Base-by-base conservation (phyloP, 2,888 invertebrate genomes). In the Thera britannica region DNA sequence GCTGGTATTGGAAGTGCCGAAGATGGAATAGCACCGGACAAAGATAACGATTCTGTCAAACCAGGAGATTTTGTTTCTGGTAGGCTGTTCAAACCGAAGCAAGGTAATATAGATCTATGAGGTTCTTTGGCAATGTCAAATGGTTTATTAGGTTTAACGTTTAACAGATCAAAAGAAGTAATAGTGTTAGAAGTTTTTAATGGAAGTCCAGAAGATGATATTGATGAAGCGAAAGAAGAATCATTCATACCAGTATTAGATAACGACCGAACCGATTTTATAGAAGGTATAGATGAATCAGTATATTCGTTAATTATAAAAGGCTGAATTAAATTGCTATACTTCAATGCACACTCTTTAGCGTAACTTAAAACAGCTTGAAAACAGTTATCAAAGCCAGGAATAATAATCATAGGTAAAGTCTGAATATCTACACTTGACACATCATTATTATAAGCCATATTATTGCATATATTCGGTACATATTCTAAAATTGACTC, bases 141-240 rank as follows among this genome's bases (percentile, higher is more conserved):
- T 60, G 48, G n/a, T 2, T 11, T 6, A 2, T 44, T 23, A 36
- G 35, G 9, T 57, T 58, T 59, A 8, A 65, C 55, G 7, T 52
- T 1, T 7, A 8, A 2, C 52, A 41, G 11, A 51, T 58, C 38
- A 3, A 57, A 55, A 54, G 60, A 46, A 49, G 62, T 54, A 3
- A 65, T 59, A 34, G 65, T 34, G 38, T 44, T 58, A 7, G 62
- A 41, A 7, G 54, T 35, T 51, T 46, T 12, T 0, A 65, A 7
- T 5, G 67, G 71, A 12, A 38, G 62, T 3, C 36, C 61, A 34
- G 36, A 44, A 11, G 59, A n/a, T n/a, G 44, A 2, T 56, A 1
- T 2, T 46, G 44, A 46, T 9, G 0, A 9, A 23, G 23, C 23
- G 23, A 23, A 23, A 9, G 9, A 9, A 7, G 44, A 46, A 8